phyloP scores from a whole-genome alignment of 1,140 invertebrate genomes.

The Nebria ingens region DNA sequence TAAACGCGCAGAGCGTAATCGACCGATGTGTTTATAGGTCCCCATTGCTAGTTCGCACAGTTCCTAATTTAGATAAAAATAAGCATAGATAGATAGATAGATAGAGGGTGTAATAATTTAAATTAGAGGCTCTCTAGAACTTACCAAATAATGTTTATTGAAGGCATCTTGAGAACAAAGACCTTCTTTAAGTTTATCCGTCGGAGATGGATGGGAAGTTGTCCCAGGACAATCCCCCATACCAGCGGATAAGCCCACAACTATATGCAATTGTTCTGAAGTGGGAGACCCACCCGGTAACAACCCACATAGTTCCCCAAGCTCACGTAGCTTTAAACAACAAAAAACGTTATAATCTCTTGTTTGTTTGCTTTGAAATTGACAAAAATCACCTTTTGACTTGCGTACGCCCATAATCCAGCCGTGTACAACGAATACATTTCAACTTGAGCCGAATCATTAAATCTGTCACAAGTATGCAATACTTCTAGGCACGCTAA shows the following conservation, averaged over 20 bases:
- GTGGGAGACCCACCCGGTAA: conserved; percentile 75
- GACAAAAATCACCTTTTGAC: conserved; percentile 72
- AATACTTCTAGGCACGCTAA: conserved; percentile 84
- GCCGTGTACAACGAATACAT: conserved; percentile 82
- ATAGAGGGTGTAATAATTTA: no score
- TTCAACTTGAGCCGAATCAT: conserved; percentile 54
- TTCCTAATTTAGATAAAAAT: conserved; percentile 58
- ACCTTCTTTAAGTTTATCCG: conserved; percentile 81
- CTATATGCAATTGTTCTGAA: conserved; percentile 78
- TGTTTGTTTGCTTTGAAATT: neutral
- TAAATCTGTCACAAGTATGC: conserved; percentile 59
- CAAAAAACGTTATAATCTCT: neutral
- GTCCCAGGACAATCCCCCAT: conserved; percentile 60
- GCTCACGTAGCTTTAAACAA: conserved; percentile 57
- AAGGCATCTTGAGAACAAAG: conserved; percentile 83
- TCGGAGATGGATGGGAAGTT: conserved; percentile 51
- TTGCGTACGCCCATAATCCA: conserved; percentile 81
- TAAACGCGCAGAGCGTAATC: conserved; percentile 70
- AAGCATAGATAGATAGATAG: no score
- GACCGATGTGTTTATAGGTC: conserved; percentile 90
- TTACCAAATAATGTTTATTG: conserved; percentile 76
- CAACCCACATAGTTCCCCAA: conserved; percentile 85
- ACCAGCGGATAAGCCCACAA: conserved; percentile 80
- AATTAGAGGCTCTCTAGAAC: no score
- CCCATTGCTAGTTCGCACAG: conserved; percentile 91